Percentiles rank a stretch among this genome's conserved stretches.
These are phyloP conservation scores for Myanophis thanlyinensis DNA, from an alignment of 2,113 vertebrate species.

Conservation along the genomic window DNA sequence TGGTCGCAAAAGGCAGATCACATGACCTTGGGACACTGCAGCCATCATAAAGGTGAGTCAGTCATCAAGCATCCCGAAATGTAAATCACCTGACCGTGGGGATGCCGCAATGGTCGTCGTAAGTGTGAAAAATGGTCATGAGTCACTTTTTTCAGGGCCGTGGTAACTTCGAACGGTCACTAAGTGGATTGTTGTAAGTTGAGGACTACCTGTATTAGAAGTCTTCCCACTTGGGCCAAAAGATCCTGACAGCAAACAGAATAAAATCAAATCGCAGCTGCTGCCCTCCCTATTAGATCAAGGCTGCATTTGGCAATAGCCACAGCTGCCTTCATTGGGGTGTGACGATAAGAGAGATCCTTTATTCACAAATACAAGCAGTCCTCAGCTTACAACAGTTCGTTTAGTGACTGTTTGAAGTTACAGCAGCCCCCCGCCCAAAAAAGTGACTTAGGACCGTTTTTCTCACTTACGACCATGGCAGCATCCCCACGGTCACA, in stretches of 20 bases:
- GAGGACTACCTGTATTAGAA: neutral
- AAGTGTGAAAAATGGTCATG: too few relatives aligned
- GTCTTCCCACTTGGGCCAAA: neutral
- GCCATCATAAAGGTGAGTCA: too few relatives aligned
- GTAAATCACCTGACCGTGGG: too few relatives aligned
- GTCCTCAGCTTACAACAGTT: neutral
- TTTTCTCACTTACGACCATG: neutral
- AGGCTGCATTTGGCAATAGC: neutral
- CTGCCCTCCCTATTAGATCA: neutral
- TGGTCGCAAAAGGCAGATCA: too few relatives aligned
- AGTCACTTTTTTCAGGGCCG: too few relatives aligned
- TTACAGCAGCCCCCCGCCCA: rapidly evolving
- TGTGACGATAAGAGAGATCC: neutral
- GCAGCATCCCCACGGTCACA: neutral
- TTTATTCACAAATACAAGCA: neutral
- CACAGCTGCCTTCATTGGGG: neutral
- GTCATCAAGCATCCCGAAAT: too few relatives aligned
- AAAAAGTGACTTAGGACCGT: neutral
- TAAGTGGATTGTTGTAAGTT: too few relatives aligned
- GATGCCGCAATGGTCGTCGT: too few relatives aligned
- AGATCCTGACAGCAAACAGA: neutral
- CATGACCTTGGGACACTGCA: too few relatives aligned
- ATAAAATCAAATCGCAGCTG: neutral
- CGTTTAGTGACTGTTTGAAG: neutral
- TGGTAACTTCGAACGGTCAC: too few relatives aligned